Evolutionary conservation across 2,797 vertebrate species (phyloP).

Genomic region (Tenualosa ilisha): DNA sequence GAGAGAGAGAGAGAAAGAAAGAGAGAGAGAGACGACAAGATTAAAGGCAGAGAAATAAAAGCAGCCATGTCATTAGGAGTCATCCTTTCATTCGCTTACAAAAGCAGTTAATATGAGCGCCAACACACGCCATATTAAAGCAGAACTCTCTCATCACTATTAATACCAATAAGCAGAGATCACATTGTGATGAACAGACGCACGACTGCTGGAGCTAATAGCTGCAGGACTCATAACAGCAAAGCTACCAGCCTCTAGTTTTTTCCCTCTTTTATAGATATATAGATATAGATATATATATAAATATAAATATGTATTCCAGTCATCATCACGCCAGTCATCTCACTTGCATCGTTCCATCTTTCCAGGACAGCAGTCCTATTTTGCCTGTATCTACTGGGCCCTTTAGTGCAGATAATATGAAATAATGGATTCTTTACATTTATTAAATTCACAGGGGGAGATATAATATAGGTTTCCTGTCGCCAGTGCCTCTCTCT

Average conservation of each 20-base stretch:
- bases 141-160: conserved; percentile 53
- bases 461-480: conserved; percentile 66
- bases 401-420: conserved; percentile 53
- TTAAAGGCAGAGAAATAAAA: conserved; percentile 48
- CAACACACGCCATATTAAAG: conserved; percentile 57
- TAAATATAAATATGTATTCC: not conserved
- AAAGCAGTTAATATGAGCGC: conserved; percentile 50
- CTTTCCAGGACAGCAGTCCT: conserved; percentile 58
- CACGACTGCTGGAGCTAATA: conserved; percentile 46
- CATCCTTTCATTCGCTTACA: conserved; percentile 51
- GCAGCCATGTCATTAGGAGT: conserved; percentile 49
- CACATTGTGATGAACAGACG: conserved; percentile 52
- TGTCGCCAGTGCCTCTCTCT: conserved; percentile 41
- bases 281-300: too few relatives aligned
- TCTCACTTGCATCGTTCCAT: conserved; percentile 54
- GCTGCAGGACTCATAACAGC: conserved; percentile 54
- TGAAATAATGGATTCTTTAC: conserved; percentile 69
- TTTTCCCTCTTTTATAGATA: not conserved
- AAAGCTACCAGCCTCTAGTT: conserved; percentile 49
- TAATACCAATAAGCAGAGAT: conserved; percentile 58
- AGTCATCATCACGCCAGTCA: conserved; percentile 33
- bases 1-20: conserved; percentile 50
- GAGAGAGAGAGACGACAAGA: conserved; percentile 51
- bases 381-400: conserved; percentile 54
- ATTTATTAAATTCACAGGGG: conserved; percentile 67